These are phyloP conservation scores for Campylorhamphus procurvoides DNA, from an alignment of 2,113 vertebrate species.

Conservation along the genomic window DNA sequence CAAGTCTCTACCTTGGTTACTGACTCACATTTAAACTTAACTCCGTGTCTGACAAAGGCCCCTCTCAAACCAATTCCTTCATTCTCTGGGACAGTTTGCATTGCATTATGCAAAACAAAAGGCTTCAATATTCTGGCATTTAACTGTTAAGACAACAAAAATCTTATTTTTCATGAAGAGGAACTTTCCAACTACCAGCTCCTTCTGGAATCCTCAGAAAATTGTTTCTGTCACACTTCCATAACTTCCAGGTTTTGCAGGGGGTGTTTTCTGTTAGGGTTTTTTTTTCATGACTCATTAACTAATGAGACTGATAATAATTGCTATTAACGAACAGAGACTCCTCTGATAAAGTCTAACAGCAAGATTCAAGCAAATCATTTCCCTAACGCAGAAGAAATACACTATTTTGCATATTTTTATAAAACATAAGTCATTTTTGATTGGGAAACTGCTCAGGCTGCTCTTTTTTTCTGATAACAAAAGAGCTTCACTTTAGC, in stretches of 20 bases:
- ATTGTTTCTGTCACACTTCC: not conserved
- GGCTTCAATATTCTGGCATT: not conserved
- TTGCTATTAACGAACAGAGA: not conserved
- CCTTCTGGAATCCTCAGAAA: not conserved
- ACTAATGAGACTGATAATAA: not conserved
- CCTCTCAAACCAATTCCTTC: not conserved
- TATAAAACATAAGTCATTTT: not conserved
- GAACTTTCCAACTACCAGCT: not conserved
- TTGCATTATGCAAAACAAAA: not conserved
- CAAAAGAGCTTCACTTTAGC: not conserved
- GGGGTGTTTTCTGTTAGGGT: not conserved
- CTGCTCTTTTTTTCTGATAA: not conserved
- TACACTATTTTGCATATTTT: not conserved
- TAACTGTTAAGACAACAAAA: not conserved
- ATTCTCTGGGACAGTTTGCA: not conserved
- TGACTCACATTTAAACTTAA: not conserved
- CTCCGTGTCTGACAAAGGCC: not conserved
- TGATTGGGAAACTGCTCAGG: not conserved
- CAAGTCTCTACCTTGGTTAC: fast-evolving
- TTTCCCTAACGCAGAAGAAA: not conserved
- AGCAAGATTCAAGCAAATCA: not conserved
- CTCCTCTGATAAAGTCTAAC: not conserved
- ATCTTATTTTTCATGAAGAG: not conserved
- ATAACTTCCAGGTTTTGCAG: fast-evolving
- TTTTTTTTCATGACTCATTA: not conserved